A percentile compares a stretch with the other conserved stretches of the same genome.
phyloP scores from a whole-genome alignment of 2,113 vertebrate genomes.

The Catharus bicknelli region DNA sequence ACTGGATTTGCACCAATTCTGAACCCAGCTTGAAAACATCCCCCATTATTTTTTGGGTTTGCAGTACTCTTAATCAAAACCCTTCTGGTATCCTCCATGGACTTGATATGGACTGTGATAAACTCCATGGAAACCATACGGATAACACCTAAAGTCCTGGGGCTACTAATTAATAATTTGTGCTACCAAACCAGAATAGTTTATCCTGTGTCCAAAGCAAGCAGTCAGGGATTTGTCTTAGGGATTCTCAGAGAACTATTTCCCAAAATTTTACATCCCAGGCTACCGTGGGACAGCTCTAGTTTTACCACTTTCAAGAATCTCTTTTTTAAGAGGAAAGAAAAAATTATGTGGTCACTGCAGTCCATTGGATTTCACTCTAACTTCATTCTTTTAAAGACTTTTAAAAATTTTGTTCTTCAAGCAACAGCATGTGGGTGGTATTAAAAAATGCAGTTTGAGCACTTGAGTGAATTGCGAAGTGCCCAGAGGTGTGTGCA shows the following conservation, averaged over 20 bases:
- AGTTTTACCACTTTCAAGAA: neutral
- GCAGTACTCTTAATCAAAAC: neutral
- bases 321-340: neutral
- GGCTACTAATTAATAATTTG: neutral
- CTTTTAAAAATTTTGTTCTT: neutral
- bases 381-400: neutral
- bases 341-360: neutral
- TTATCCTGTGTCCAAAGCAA: neutral
- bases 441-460: neutral
- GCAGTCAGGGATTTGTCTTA: neutral
- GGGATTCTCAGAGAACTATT: neutral
- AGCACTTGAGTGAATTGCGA: neutral
- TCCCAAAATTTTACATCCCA: neutral
- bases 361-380: neutral
- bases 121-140: neutral
- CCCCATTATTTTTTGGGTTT: neutral
- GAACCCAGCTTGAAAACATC: neutral
- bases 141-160: neutral
- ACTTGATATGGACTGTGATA: neutral
- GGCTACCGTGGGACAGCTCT: neutral
- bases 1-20: neutral
- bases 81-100: neutral
- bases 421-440: neutral
- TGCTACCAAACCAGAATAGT: neutral
- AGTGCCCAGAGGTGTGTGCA: neutral